Evolutionary conservation across 1,140 invertebrate species (phyloP).

Genomic region (Zaprionus gabonicus): DNA sequence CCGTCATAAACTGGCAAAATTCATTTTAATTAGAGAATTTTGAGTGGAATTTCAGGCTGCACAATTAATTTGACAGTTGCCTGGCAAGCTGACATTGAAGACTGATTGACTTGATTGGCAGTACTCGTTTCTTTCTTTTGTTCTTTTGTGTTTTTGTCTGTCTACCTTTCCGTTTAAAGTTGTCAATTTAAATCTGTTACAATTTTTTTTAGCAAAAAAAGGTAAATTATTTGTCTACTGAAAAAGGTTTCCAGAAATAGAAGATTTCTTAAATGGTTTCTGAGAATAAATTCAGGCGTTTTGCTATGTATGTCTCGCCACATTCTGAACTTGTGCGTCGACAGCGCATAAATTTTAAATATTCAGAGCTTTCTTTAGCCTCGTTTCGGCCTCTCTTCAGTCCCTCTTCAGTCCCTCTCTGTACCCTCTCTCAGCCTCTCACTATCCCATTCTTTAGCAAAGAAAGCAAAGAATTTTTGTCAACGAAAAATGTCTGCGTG

Average conservation of each 20-base stretch:
- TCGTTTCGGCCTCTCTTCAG: background rate
- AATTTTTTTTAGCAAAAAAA: no score
- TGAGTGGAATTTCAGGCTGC: background rate
- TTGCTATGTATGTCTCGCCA: background rate
- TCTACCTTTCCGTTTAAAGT: background rate
- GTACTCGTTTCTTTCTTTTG: background rate
- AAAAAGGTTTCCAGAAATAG: no score
- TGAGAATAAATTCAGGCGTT: background rate
- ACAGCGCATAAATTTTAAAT: conserved; percentile 25
- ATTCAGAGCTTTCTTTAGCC: background rate
- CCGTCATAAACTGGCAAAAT: background rate
- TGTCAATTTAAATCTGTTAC: background rate
- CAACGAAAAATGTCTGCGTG: conserved; percentile 19
- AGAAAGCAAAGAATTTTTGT: conserved; percentile 20
- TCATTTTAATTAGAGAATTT: conserved; percentile 7
- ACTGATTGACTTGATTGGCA: background rate
- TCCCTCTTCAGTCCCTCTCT: background rate
- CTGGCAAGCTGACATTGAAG: background rate
- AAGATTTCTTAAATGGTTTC: background rate
- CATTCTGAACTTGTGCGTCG: background rate
- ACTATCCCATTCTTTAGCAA: background rate
- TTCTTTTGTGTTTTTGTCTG: background rate
- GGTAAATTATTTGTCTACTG: no score
- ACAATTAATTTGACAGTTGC: background rate
- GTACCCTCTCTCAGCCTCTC: background rate